Base-by-base conservation (phyloP, 2,113 vertebrate genomes). In the Vidua macroura region DNA sequence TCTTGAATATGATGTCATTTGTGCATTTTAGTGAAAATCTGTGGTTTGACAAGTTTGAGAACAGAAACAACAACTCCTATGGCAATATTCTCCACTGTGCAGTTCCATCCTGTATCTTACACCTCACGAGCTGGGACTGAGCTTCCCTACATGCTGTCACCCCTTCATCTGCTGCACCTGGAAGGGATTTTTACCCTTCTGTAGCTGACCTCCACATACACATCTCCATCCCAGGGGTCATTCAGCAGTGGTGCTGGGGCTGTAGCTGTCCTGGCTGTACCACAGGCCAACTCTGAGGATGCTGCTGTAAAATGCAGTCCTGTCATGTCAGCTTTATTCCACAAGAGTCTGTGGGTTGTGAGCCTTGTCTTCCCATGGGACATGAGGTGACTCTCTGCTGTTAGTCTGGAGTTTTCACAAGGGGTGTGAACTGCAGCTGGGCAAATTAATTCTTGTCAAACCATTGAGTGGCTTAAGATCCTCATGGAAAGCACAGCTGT, bases 131-230 rank as follows among this genome's bases (percentile, higher is more conserved):
- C 18, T 41, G 87, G 56, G 35, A 16, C 21, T 87, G 83, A 82
- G 33, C 23, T 85, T 68, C n/a, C 44, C 39, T 55, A 2, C 2
- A 0, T 41, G 16, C 17, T 1, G 0, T 13, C 35, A 35, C 35
- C 10, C 23, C 44, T 55, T 51, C 9, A 6, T 15, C 31, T 70
- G 13, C 5, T 37, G 6, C 10, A 9, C 13, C 24, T 87, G 75
- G 13, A 6, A 41, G 17, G 58, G 58, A 6, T 35, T 8, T 25
- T 55, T 15, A 25, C 31, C 25, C 13, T 70, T 75, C 66, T 13
- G 4, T 4, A 68, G 27, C 25, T 46, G 28, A 27, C 22, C 20
- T 75, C 33, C 55, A 20, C 11, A 10, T 6, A 3, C 10, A 6
- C 1, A 1, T 49, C 55, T n/a, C 48, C 23, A n/a, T 16, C 74